Percentiles rank a stretch among this genome's conserved stretches.
Evolutionary conservation across 2,888 invertebrate species (phyloP).

Genomic region (Thelaira solivaga): DNA sequence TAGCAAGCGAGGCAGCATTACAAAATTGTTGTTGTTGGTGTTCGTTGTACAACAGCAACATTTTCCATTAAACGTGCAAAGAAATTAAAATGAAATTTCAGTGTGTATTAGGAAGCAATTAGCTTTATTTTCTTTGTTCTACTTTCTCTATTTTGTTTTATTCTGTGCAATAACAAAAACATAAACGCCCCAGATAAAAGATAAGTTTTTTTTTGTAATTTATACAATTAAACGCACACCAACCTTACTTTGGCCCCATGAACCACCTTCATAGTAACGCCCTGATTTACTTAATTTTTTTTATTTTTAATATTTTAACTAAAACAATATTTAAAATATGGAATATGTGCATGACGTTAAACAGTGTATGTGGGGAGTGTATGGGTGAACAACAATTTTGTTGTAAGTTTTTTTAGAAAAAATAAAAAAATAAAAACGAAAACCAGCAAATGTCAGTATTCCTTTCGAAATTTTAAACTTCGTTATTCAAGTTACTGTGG

Average conservation of each 20-base stretch:
- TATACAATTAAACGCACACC: not conserved
- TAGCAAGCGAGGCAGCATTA: conserved; percentile 42
- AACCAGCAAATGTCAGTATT: no score
- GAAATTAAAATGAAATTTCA: conserved; percentile 66
- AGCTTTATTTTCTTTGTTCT: conserved; percentile 65
- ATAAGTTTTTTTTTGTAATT: conserved; percentile 21
- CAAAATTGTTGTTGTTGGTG: not conserved
- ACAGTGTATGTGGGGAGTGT: not conserved
- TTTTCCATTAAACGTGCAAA: not conserved
- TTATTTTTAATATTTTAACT: no score
- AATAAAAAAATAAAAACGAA: no score
- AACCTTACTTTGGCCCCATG: not conserved
- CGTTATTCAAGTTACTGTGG: no score
- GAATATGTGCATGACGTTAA: conserved; percentile 66
- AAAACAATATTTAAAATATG: conserved; percentile 42
- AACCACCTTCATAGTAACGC: not conserved
- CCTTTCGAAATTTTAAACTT: no score
- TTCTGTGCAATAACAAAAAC: conserved; percentile 13
- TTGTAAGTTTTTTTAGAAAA: no score
- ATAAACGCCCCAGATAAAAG: conserved; percentile 58
- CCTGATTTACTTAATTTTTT: no score
- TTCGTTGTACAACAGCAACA: not conserved
- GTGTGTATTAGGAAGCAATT: conserved; percentile 74
- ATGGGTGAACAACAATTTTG: not conserved
- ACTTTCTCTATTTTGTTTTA: no score